Evolutionary conservation across 1,140 invertebrate genomes (phyloP), one percentile per base, ranked within the genome.

Genomic region (Ectropis grisescens): DNA sequence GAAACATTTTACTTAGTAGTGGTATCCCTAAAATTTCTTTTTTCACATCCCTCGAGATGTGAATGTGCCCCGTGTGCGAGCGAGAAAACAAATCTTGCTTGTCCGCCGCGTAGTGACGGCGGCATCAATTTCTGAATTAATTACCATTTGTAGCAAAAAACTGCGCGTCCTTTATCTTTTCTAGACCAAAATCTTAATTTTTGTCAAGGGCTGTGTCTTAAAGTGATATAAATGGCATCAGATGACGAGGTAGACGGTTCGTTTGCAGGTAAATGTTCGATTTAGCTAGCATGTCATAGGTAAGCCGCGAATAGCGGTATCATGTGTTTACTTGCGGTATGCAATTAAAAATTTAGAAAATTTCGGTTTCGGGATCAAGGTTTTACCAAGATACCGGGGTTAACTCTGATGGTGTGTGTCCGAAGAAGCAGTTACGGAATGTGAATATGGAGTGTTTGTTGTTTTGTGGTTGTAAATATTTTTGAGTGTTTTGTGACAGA

Each of bases 231-330:
- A 74, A 91, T 92, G 90, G 90, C 90, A 62, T 92, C 90, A 41
- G 90, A 91, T 64, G 90, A 91, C 55, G 89, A 91, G 83, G 84
- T 91, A 57, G 90, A 91, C 58, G 90, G 90, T 59, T 89, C 85
- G 70, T 91, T 88, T 67, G 89, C 88, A 85, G 90, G 90, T 92
- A 86, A 90, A 87, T 75, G 64, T 48, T 60, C 35, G 62, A 62
- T 68, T 75, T 64, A 41, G 61, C 59, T 82, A 82, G 75, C 70
- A 80, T 80, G 75, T 78, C 75, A 82, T 82, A 81, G 78, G 70
- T 74, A 81, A 83, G 70, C 71, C 67, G 78, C 71, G 81, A 81
- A 80, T 82, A 82, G 78, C 78, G 78, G 78, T 82, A 82, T 83
- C 81, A 81, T 82, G 75, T 83, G 79, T 82, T 83, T 82, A 82